A percentile compares a stretch with the other conserved stretches of the same genome.
phyloP scores from a whole-genome alignment of 2,113 vertebrate genomes.

The Diglossa brunneiventris region DNA sequence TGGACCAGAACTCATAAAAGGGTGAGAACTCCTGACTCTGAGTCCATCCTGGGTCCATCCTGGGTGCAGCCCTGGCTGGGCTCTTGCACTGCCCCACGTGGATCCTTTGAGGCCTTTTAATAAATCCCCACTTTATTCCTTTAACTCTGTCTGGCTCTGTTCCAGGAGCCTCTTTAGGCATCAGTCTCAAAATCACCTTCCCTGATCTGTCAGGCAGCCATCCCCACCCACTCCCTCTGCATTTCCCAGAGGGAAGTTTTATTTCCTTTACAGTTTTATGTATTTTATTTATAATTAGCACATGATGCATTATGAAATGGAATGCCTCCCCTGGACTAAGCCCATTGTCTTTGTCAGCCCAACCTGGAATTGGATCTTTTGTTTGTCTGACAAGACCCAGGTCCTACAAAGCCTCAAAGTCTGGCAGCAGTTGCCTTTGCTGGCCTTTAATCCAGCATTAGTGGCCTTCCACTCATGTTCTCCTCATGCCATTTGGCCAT shows the following conservation, averaged over 20 bases:
- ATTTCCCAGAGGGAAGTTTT: neutral
- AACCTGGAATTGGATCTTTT: neutral
- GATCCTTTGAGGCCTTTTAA: neutral
- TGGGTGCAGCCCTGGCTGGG: neutral
- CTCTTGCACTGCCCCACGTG: neutral
- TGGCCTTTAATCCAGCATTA: neutral
- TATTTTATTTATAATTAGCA: neutral
- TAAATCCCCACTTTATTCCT: neutral
- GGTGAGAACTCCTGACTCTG: neutral
- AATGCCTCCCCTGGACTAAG: neutral
- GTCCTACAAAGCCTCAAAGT: neutral
- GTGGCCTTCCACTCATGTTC: neutral
- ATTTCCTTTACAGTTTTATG: neutral
- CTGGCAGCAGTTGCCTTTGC: neutral
- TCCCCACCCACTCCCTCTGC: neutral
- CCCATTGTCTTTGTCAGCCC: neutral
- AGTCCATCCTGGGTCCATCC: too few species aligned
- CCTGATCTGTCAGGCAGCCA: neutral
- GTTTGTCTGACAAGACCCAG: neutral
- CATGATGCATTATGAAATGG: neutral
- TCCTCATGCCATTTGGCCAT: neutral
- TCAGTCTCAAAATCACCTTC: neutral
- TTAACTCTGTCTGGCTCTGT: neutral
- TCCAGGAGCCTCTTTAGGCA: neutral
- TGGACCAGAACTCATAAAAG: neutral